These are phyloP conservation scores for Patella pellucida DNA, from an alignment of 2,888 invertebrate genomes.

Conservation along the genomic window DNA sequence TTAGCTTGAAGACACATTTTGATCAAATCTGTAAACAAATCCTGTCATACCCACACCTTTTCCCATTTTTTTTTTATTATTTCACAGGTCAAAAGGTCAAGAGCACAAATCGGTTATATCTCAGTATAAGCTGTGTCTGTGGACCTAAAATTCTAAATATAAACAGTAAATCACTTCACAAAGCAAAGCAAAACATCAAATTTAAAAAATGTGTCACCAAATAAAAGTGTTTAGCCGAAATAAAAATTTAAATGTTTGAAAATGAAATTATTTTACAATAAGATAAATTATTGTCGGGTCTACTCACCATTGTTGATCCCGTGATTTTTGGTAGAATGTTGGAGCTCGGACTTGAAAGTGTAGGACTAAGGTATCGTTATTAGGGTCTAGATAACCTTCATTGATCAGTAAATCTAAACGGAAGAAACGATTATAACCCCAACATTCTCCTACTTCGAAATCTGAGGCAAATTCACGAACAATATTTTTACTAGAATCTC, in stretches of 20 bases:
- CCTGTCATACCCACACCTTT: no score
- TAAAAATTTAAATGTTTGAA: not conserved
- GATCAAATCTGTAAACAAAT: no score
- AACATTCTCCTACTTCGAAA: slow-evolving; percentile 96
- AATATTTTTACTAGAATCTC: slow-evolving; percentile 82
- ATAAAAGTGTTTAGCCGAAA: not conserved
- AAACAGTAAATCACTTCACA: no score
- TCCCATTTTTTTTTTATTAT: no score
- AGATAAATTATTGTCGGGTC: not conserved
- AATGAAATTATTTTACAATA: not conserved
- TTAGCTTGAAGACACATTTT: no score
- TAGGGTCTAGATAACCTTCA: slow-evolving; percentile 89
- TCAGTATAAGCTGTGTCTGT: no score
- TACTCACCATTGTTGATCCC: slow-evolving; percentile 82
- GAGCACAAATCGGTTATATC: no score
- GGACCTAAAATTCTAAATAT: no score
- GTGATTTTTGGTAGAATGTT: slow-evolving; percentile 92
- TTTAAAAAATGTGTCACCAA: no score
- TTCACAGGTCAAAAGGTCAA: no score
- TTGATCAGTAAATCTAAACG: slow-evolving; percentile 88
- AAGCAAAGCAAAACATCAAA: no score
- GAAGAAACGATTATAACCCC: slow-evolving; percentile 96
- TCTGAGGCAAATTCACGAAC: slow-evolving; percentile 95
- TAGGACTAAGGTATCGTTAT: slow-evolving; percentile 86
- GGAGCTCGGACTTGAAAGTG: slow-evolving; percentile 93